These are phyloP conservation scores for Zelostemma sp. DNA, from an alignment of 1,140 invertebrate genomes.

Conservation along the genomic window DNA sequence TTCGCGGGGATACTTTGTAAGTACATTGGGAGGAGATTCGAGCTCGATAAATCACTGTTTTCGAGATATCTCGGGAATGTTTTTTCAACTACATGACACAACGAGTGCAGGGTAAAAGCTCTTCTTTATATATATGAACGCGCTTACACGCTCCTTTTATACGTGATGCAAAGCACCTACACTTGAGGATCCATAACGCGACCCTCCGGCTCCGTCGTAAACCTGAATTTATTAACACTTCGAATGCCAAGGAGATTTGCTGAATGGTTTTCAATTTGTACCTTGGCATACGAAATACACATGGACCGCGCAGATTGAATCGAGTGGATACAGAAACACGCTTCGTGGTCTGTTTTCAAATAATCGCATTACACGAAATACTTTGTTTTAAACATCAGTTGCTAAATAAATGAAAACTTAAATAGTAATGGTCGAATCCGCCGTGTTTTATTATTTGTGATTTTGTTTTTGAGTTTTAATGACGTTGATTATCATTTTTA, in stretches of 20 bases:
- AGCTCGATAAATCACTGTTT: slow-evolving; percentile 33
- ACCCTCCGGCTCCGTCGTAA: slow-evolving; percentile 63
- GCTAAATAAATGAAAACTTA: too few relatives aligned
- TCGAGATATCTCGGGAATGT: slow-evolving; percentile 32
- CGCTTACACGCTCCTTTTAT: slow-evolving; percentile 46
- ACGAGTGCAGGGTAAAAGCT: slow-evolving; percentile 35
- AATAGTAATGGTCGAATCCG: too few relatives aligned
- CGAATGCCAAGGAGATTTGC: slow-evolving; percentile 64
- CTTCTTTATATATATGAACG: slow-evolving; percentile 43
- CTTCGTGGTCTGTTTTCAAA: slow-evolving; percentile 46
- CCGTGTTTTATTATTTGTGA: too few relatives aligned
- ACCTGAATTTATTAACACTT: slow-evolving; percentile 71
- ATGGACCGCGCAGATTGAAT: slow-evolving; percentile 48
- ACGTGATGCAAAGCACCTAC: slow-evolving; percentile 46
- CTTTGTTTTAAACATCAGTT: too few relatives aligned
- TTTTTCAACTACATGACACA: slow-evolving; percentile 22
- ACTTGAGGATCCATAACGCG: slow-evolving; percentile 52
- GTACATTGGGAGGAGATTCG: slow-evolving; percentile 9
- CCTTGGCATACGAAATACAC: slow-evolving; percentile 57
- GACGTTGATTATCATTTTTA: too few relatives aligned
- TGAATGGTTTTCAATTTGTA: slow-evolving; percentile 72
- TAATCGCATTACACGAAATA: slow-evolving; percentile 42
- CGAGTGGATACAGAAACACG: slow-evolving; percentile 7
- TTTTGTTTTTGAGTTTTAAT: too few relatives aligned
- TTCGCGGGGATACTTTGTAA: background rate